A percentile compares a stretch with the other conserved stretches of the same genome.
Evolutionary conservation across 1,140 invertebrate species (phyloP).

Genomic region (Metopolophium dirhodum): DNA sequence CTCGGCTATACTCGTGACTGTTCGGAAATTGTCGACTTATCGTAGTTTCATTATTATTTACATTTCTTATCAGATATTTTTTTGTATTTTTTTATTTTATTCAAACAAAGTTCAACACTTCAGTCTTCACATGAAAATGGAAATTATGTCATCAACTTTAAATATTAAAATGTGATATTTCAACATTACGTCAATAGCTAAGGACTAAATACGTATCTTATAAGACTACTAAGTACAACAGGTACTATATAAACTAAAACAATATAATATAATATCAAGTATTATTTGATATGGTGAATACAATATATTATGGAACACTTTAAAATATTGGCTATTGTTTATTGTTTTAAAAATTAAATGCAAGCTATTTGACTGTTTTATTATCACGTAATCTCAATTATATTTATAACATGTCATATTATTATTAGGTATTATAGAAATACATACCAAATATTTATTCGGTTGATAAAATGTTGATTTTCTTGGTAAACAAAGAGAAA

Average conservation of each 20-base stretch:
- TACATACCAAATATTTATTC: background rate
- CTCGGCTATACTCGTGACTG: constrained; percentile 11
- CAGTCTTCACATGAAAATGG: background rate
- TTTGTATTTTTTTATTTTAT: background rate
- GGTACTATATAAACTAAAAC: background rate
- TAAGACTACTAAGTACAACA: background rate
- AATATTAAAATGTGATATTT: background rate
- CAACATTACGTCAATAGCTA: background rate
- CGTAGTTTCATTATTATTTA: background rate
- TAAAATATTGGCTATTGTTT: background rate
- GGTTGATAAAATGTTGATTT: background rate
- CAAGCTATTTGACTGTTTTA: background rate
- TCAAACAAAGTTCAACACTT: background rate
- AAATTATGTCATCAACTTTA: background rate
- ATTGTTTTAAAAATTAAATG: background rate
- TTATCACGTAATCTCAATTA: background rate
- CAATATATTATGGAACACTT: background rate
- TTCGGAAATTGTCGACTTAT: constrained; percentile 22
- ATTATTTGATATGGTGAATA: background rate
- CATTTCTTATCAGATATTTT: background rate
- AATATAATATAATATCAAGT: background rate
- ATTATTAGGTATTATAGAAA: background rate
- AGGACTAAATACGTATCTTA: background rate
- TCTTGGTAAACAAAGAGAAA: background rate
- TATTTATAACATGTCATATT: no score